Evolutionary conservation across 2,797 vertebrate genomes (phyloP).

Genomic region (Coreius guichenoti): DNA sequence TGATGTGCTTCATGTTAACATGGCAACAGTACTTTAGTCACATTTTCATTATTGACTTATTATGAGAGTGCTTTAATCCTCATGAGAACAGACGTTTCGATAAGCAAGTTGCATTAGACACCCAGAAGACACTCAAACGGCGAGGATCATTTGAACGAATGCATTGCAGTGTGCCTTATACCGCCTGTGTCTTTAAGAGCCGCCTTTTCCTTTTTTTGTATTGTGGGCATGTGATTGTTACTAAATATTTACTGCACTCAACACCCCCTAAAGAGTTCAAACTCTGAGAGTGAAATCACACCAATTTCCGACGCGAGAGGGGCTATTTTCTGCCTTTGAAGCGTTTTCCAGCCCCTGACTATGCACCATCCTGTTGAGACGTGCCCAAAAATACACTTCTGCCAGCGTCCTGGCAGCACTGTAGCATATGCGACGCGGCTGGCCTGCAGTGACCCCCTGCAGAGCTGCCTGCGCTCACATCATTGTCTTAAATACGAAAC

Average conservation of each 20-base stretch:
- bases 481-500: conserved; percentile 69
- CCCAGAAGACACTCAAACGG: conserved; percentile 32
- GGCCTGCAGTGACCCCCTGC: conserved; percentile 64
- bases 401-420: conserved; percentile 62
- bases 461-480: conserved; percentile 64
- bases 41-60: background rate
- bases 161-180: conserved; percentile 32
- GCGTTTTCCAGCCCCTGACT: conserved; percentile 66
- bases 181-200: conserved; percentile 52
- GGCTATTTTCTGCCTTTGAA: conserved; percentile 74
- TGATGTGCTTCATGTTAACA: conserved; percentile 1
- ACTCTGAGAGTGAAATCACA: conserved; percentile 68
- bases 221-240: conserved; percentile 60
- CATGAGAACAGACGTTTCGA: conserved; percentile 36
- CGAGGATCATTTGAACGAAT: background rate
- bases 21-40: background rate
- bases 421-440: conserved; percentile 68
- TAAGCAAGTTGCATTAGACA: conserved; percentile 29
- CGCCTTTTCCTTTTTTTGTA: conserved; percentile 31
- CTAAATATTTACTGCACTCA: conserved; percentile 63
- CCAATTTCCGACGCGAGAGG: conserved; percentile 66
- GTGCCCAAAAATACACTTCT: conserved; percentile 68
- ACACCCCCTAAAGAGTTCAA: conserved; percentile 63
- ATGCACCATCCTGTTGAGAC: conserved; percentile 65
- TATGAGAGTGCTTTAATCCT: conserved; percentile 32